Percentiles rank a stretch among this genome's conserved stretches.
Evolutionary conservation across 1,140 invertebrate species (phyloP).

Genomic region (Psix sp.): DNA sequence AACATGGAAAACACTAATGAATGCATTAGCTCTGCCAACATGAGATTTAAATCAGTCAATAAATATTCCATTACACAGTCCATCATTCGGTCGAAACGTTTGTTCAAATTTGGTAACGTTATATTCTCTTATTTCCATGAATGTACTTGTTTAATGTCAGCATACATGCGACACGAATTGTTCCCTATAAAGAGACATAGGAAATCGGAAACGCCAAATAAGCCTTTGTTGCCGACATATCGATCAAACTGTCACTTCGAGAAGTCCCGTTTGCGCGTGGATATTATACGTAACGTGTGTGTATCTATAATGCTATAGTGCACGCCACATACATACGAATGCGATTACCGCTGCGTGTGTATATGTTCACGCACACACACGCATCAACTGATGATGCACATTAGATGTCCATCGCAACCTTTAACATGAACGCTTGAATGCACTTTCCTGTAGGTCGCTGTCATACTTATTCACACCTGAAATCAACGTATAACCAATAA

Average conservation of each 20-base stretch:
- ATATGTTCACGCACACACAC: conserved; percentile 2
- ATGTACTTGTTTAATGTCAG: conserved; percentile 59
- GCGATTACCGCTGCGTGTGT: conserved; percentile 12
- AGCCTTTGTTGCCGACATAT: conserved; percentile 61
- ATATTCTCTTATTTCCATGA: conserved; percentile 56
- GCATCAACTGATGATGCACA: conserved; percentile 42
- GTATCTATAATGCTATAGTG: conserved; percentile 19
- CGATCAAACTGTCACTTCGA: conserved; percentile 61
- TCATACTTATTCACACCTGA: conserved; percentile 51
- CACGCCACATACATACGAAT: conserved; percentile 44
- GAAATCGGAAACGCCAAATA: conserved; percentile 61
- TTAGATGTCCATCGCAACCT: conserved; percentile 49
- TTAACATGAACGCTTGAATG: conserved; percentile 40
- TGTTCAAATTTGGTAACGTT: conserved; percentile 56
- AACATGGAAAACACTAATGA: conserved; percentile 15
- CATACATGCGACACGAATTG: conserved; percentile 42
- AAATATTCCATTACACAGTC: conserved; percentile 52
- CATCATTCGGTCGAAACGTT: conserved; percentile 43
- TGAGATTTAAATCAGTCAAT: conserved; percentile 45
- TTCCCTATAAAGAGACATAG: conserved; percentile 58
- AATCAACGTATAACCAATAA: conserved; percentile 52
- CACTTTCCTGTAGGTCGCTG: conserved; percentile 47
- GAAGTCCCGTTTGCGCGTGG: conserved; percentile 60
- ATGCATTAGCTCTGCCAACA: conserved; percentile 28
- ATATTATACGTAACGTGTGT: conserved; percentile 55